A percentile compares a stretch with the other conserved stretches of the same genome.
Evolutionary conservation across 2,888 invertebrate genomes (phyloP).

Genomic region (Mesodorylaimus sp.): DNA sequence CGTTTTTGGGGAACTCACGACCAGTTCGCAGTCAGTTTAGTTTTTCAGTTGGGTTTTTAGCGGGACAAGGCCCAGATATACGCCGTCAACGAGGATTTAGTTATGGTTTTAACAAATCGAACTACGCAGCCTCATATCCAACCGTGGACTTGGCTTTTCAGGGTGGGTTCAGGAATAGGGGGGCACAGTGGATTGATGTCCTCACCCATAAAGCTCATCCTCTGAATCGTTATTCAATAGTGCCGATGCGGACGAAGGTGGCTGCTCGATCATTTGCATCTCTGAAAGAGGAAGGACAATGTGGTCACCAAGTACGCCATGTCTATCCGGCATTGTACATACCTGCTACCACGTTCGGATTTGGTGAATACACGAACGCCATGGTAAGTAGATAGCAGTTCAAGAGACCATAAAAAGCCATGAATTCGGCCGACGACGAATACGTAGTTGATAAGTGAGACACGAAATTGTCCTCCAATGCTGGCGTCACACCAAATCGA

Average conservation of each 20-base stretch:
- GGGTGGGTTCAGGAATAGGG: too few species aligned
- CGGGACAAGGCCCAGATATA: too few species aligned
- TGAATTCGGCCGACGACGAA: constrained; percentile 78
- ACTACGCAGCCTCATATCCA: too few species aligned
- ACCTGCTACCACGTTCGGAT: constrained; percentile 21
- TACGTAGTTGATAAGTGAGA: constrained; percentile 67
- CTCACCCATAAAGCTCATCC: constrained; percentile 79
- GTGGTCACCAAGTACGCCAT: neutral
- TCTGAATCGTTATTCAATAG: constrained; percentile 36
- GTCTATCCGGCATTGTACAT: neutral
- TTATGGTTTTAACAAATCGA: too few species aligned
- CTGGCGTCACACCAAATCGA: constrained; percentile 65
- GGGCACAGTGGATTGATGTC: too few species aligned
- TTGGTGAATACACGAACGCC: constrained; percentile 79
- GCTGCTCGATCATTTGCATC: neutral
- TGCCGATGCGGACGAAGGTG: neutral
- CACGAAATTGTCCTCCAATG: constrained; percentile 76
- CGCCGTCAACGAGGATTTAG: too few species aligned
- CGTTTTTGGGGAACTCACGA: too few species aligned
- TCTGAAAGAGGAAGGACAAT: neutral
- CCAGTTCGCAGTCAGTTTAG: too few species aligned
- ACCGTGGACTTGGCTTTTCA: too few species aligned
- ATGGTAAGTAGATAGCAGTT: constrained; percentile 83
- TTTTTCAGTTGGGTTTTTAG: too few species aligned
- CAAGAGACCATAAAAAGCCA: constrained; percentile 76